phyloP scores from a whole-genome alignment of 2,113 vertebrate species.

The Tetraodon nigroviridis region DNA sequence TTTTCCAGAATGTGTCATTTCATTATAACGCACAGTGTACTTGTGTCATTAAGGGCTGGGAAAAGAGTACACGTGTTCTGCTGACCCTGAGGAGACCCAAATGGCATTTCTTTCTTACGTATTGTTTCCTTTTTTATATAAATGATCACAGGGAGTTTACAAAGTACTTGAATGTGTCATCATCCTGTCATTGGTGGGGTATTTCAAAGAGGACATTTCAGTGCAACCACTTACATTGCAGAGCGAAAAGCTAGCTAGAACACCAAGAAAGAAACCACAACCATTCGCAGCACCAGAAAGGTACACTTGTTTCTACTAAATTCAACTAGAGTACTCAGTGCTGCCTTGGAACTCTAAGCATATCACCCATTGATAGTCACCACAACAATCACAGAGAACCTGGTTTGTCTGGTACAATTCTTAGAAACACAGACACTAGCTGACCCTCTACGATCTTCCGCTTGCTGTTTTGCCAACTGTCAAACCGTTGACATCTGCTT shows the following conservation, averaged over 20 bases:
- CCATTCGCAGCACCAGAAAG: conserved; percentile 50
- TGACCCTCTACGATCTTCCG: conserved; percentile 53
- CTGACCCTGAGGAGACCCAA: conserved; percentile 61
- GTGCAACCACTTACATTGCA: conserved; percentile 60
- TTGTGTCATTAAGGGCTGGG: conserved; percentile 36
- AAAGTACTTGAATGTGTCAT: conserved; percentile 12
- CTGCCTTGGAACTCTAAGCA: conserved; percentile 34
- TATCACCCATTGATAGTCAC: conserved; percentile 44
- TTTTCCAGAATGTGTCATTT: conserved; percentile 38
- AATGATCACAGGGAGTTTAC: neutral
- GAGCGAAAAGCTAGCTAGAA: conserved; percentile 65
- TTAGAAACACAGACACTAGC: conserved; percentile 72
- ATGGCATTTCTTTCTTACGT: conserved; percentile 28
- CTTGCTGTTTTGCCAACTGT: conserved; percentile 17
- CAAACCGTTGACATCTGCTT: conserved; percentile 3
- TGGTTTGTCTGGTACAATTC: conserved; percentile 14
- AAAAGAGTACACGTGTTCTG: conserved; percentile 23
- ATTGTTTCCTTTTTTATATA: conserved; percentile 20
- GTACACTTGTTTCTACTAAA: conserved; percentile 56
- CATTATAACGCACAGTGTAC: conserved; percentile 47
- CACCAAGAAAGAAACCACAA: conserved; percentile 56
- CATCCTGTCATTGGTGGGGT: conserved; percentile 22
- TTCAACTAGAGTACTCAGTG: conserved; percentile 55
- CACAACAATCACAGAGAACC: conserved; percentile 32
- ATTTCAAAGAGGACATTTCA: conserved; percentile 50